These are phyloP conservation scores for Palythoa caribaeorum DNA, from an alignment of 92 coral and sea anemone species.

Conservation along the genomic window DNA sequence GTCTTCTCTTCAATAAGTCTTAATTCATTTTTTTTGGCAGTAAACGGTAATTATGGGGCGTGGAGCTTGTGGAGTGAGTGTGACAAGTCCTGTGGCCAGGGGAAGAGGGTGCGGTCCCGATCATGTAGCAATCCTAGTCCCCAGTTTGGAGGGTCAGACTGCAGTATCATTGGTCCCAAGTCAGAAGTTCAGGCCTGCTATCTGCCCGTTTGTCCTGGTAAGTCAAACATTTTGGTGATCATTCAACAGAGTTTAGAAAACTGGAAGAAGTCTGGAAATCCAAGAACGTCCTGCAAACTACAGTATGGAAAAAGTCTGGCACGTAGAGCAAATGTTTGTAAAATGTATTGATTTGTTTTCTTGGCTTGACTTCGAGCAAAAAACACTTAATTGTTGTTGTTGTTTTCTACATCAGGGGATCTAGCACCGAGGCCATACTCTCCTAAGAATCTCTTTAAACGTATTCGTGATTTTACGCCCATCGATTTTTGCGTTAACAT, in stretches of 20 bases:
- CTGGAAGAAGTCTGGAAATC: too few species aligned
- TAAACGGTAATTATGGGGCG: conserved; percentile 83
- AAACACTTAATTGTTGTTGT: too few species aligned
- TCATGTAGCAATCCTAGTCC: conserved; percentile 88
- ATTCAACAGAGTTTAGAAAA: too few species aligned
- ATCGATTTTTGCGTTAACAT: too few species aligned
- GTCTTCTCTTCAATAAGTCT: too few species aligned
- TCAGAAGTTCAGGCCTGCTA: conserved; percentile 80
- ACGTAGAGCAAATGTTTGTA: too few species aligned
- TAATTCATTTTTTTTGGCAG: conserved; percentile 23
- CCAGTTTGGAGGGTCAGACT: conserved; percentile 91
- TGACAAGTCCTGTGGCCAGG: conserved; percentile 87
- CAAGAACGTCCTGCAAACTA: too few species aligned
- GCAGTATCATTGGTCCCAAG: conserved; percentile 74
- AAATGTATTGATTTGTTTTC: too few species aligned
- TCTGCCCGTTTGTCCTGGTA: conserved; percentile 90
- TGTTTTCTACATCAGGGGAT: too few species aligned
- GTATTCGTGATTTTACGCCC: too few species aligned
- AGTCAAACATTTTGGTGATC: conserved; percentile 9
- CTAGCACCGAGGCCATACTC: too few species aligned
- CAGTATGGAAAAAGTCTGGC: too few species aligned
- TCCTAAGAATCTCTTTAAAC: neutral
- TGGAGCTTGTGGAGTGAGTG: conserved; percentile 96
- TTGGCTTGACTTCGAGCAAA: neutral
- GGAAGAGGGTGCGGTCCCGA: conserved; percentile 76